Percentiles rank a stretch among this genome's conserved stretches.
These are phyloP conservation scores for Zapornia atra DNA, from an alignment of 2,113 vertebrate species.

Conservation along the genomic window DNA sequence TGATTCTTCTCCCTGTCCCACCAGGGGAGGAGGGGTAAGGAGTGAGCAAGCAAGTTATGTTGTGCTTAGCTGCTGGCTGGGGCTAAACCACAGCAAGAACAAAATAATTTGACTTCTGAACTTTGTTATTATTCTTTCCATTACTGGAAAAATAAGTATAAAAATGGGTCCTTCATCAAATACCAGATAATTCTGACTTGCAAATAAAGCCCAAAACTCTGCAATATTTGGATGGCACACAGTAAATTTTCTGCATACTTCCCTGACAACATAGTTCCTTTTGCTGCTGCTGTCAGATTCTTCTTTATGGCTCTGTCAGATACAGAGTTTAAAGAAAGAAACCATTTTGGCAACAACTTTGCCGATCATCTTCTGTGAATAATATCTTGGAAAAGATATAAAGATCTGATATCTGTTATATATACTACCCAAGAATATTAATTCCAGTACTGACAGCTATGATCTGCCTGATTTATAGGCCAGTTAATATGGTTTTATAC, in stretches of 20 bases:
- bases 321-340: background rate
- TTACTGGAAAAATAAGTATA: background rate
- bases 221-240: background rate
- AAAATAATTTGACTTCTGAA: background rate
- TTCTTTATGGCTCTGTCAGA: background rate
- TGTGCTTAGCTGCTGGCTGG: too few relatives aligned
- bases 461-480: background rate
- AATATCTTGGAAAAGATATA: background rate
- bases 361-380: background rate
- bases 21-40: too few relatives aligned
- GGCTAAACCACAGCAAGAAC: background rate
- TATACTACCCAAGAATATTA: background rate
- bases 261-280: background rate
- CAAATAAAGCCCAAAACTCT: background rate
- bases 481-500: background rate
- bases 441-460: background rate
- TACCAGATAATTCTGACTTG: background rate
- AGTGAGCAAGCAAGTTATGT: too few relatives aligned
- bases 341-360: background rate
- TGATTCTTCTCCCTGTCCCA: too few relatives aligned
- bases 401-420: background rate
- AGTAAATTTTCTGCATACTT: background rate
- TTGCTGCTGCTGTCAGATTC: background rate
- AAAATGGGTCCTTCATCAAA: background rate
- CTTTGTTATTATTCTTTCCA: background rate